Evolutionary conservation across 53 echinoderm and acorn worm genomes (phyloP), one percentile per base, ranked within the genome.

Genomic region (Antedon mediterranea): DNA sequence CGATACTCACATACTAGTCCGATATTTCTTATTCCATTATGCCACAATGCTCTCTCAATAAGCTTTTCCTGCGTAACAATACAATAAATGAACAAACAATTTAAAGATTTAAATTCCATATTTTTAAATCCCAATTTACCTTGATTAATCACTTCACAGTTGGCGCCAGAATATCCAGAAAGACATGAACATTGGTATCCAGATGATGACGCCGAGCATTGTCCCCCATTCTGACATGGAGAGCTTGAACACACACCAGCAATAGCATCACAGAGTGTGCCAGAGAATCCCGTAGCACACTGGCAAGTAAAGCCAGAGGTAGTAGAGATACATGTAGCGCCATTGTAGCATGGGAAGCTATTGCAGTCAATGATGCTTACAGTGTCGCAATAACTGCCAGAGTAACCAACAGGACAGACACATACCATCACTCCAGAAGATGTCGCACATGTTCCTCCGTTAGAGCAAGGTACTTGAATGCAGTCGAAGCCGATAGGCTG

Each of bases 401-500:
- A 57, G 20, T 15, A 57, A 15, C 57, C 57, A 57, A 23, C 11
- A 11, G 23, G 57, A 57, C 57, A 57, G 23, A 8, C 14, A 57
- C 57, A 57, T 57, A 26, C 9, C 57, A 57, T 23, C 11, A 23
- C 9, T 11, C 57, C 57, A 57, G 57, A 57, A 18, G 57, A 57
- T 57, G 26, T 57, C 2, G 57, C 23, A 26, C 57, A 57, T 57
- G 57, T 57, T 57, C 57, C 57, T 11, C 57, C 57, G 71, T 92
- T 92, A 34, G 79, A 89, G 72, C 95, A 95, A 0, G 95, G 95
- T 43, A 89, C 85, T 26, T 82, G 71, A 34, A 75, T 89, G 41
- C 91, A 92, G 77, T 95, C 92, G 75, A 91, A 85, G 0, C 82
- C 80, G 74, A 89, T 89, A 89, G 43, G 89, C 72, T 82, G 78